Base-by-base conservation (phyloP, 2,797 vertebrate genomes). In the Myripristis murdjan region DNA sequence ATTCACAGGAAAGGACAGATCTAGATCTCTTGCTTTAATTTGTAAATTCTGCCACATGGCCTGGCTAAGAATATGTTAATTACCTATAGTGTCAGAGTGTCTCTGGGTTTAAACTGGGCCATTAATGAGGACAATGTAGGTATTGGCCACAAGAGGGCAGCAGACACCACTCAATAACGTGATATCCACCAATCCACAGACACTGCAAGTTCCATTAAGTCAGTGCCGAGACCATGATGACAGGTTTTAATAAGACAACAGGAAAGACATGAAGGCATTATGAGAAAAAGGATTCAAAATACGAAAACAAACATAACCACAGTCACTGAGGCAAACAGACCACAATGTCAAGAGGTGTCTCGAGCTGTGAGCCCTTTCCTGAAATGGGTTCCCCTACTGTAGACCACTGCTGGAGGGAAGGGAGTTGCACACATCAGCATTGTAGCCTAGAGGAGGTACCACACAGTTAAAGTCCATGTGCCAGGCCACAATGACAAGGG, bases 401-500 rank as follows among this genome's bases (percentile, higher is more conserved):
- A 87, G 79, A 73, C 77, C 76, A 78, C 60, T 81, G 88, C 87
- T 87, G 54, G 65, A 77, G 73, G 74, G 81, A 63, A 81, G 70
- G 78, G 72, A 87, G 77, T 77, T 79, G 82, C 81, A 84, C 81
- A 83, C 86, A 87, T 83, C 70, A 83, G 85, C 61, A 72, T 70
- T 63, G 73, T 90, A 69, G 87, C 92, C 92, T 78, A 51, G 67
- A 92, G 92, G 85, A 82, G 87, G 77, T 82, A 83, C 84, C 66
- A 72, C 86, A 88, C 83, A 90, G 90, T 92, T 88, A 85, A 89
- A 89, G 87, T 91, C 89, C 88, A 89, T 89, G 90, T 89, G 90
- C 87, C 89, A 91, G 88, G 90, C 89, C 88, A 88, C 86, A 89
- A 88, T 93, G 93, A 93, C 93, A 92, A 92, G 89, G 56, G 87